Percentiles rank a stretch among this genome's conserved stretches.
Evolutionary conservation across 2,113 vertebrate species (phyloP).

Genomic region (Clarias batrachus): DNA sequence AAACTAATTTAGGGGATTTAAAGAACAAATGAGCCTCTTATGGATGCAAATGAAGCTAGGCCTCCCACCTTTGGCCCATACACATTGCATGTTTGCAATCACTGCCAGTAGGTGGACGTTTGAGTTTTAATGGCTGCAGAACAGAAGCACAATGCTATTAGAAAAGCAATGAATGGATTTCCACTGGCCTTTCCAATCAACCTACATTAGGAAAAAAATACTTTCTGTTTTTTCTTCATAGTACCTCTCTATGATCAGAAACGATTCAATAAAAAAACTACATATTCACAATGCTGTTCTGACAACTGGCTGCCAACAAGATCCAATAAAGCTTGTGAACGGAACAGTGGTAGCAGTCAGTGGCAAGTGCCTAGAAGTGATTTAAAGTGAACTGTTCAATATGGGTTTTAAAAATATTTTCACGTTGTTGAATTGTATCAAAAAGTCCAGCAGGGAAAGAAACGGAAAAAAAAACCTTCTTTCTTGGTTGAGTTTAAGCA

Average conservation of each 20-base stretch:
- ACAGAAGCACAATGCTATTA: neutral
- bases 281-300: neutral
- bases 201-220: neutral
- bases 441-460: neutral
- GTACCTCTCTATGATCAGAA: neutral
- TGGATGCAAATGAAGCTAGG: constrained; percentile 72
- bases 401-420: neutral
- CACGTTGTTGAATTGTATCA: neutral
- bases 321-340: too few relatives aligned
- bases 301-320: neutral
- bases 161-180: neutral
- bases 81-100: constrained; percentile 72
- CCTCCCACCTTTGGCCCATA: constrained; percentile 75
- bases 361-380: neutral
- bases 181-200: neutral
- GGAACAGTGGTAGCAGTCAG: neutral
- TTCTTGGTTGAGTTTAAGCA: neutral
- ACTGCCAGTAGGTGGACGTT: constrained; percentile 25
- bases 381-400: neutral
- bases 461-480: neutral
- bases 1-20: constrained; percentile 79
- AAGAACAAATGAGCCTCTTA: constrained; percentile 77
- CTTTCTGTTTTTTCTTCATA: neutral
- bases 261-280: neutral
- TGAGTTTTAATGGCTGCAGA: constrained; percentile 10